Percentiles rank a stretch among this genome's conserved stretches.
Evolutionary conservation across 1,140 invertebrate genomes (phyloP).

Genomic region (Drosophila cardini): DNA sequence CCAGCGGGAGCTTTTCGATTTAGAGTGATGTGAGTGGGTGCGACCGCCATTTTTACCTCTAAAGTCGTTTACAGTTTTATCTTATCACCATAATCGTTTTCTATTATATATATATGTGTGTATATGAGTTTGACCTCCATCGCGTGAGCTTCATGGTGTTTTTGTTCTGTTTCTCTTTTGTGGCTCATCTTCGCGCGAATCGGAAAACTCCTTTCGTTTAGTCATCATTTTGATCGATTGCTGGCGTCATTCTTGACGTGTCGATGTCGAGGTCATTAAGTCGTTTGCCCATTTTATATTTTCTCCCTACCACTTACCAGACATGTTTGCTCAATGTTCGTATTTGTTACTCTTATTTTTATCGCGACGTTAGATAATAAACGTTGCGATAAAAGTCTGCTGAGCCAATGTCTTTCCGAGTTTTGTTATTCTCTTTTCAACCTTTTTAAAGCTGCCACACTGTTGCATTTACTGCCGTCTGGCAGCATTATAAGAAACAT

Average conservation of each 20-base stretch:
- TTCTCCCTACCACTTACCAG: slow-evolving; percentile 59
- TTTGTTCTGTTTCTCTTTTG: slow-evolving; percentile 21
- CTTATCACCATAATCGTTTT: slow-evolving; percentile 51
- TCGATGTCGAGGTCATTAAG: slow-evolving; percentile 48
- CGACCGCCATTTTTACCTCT: slow-evolving; percentile 34
- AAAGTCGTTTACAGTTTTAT: slow-evolving; percentile 34
- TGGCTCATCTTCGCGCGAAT: slow-evolving; percentile 1
- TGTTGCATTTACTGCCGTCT: not conserved
- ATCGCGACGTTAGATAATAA: slow-evolving; percentile 71
- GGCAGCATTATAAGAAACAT: slow-evolving; percentile 4
- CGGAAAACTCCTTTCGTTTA: slow-evolving; percentile 13
- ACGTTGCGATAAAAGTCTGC: slow-evolving; percentile 44
- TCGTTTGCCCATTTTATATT: slow-evolving; percentile 18
- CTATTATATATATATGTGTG: not conserved
- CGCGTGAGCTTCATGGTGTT: slow-evolving; percentile 22
- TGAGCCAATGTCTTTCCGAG: slow-evolving; percentile 8
- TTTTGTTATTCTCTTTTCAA: slow-evolving; percentile 26
- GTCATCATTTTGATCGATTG: slow-evolving; percentile 43
- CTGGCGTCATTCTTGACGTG: slow-evolving; percentile 49
- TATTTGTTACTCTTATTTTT: slow-evolving; percentile 44
- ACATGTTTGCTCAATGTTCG: slow-evolving; percentile 48
- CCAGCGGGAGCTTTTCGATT: slow-evolving; percentile 19
- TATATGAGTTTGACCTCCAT: slow-evolving; percentile 31
- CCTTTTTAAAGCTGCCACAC: slow-evolving; percentile 14
- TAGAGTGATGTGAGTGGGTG: slow-evolving; percentile 27